Conservation (phyloP, 2,113 vertebrate species). For the Cinclus mexicanus region DNA sequence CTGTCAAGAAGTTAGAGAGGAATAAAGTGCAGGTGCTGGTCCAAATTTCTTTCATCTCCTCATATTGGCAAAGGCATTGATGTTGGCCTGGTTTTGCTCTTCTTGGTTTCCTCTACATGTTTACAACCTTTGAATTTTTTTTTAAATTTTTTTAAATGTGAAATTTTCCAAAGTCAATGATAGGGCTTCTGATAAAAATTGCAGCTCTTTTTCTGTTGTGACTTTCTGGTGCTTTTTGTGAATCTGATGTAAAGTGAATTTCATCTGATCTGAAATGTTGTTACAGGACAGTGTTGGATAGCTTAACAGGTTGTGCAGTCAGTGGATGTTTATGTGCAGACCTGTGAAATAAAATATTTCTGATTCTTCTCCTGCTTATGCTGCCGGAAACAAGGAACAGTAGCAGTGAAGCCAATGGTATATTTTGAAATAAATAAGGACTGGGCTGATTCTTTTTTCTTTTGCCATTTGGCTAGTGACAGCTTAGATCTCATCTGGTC, state of each 20-base stretch:
- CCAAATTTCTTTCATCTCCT: background rate
- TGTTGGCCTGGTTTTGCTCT: background rate
- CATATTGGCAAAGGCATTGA: background rate
- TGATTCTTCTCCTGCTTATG: background rate
- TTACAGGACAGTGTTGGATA: background rate
- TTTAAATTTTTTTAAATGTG: background rate
- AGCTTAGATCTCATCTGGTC: constrained; percentile 41
- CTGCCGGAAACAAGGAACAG: background rate
- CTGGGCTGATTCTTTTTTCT: background rate
- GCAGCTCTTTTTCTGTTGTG: background rate
- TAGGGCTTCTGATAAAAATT: background rate
- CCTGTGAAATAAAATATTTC: background rate
- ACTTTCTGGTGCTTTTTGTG: background rate
- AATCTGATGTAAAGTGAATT: background rate
- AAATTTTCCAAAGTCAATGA: background rate
- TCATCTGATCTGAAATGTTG: background rate
- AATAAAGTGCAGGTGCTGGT: background rate
- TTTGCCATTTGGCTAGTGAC: background rate
- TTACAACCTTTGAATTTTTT: background rate
- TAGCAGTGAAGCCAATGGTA: background rate
- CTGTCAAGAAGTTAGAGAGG: background rate
- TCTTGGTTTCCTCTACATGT: background rate
- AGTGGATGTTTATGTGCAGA: background rate
- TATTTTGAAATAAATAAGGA: background rate
- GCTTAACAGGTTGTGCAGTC: background rate